Percentiles rank a stretch among this genome's conserved stretches.
phyloP scores from a whole-genome alignment of 2,888 invertebrate genomes.

The Podotricha telesiphe region DNA sequence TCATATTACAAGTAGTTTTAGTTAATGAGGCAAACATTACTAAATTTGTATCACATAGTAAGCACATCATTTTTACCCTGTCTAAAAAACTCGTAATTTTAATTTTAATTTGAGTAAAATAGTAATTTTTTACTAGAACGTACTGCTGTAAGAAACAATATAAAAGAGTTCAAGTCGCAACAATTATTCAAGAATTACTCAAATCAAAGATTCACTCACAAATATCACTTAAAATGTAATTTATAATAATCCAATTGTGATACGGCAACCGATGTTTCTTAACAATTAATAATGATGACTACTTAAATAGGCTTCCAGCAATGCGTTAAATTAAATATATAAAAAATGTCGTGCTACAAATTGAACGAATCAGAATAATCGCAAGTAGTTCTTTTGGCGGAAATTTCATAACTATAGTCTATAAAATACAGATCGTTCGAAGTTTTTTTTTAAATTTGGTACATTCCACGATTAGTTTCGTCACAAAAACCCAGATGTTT shows the following conservation, averaged over 20 bases:
- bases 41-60: too few relatives aligned
- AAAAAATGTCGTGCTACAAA: not conserved
- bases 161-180: slow-evolving; percentile 9
- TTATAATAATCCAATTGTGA: slow-evolving; percentile 17
- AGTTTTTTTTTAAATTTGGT: slow-evolving; percentile 23
- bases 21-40: too few relatives aligned
- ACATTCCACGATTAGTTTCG: slow-evolving; percentile 50
- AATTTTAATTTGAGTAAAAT: too few relatives aligned
- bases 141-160: not conserved
- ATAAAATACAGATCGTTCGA: not conserved
- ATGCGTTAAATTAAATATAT: slow-evolving; percentile 13
- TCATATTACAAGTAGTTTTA: too few relatives aligned
- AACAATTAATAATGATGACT: slow-evolving; percentile 16
- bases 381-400: not conserved
- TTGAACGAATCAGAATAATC: slow-evolving; percentile 10
- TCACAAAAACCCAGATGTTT: slow-evolving; percentile 55
- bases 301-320: slow-evolving; percentile 13
- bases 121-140: not conserved
- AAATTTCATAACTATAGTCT: not conserved
- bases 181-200: not conserved
- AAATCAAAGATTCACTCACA: slow-evolving; percentile 10
- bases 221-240: not conserved
- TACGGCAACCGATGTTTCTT: slow-evolving; percentile 9
- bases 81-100: too few relatives aligned
- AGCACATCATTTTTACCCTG: too few relatives aligned